phyloP scores from a whole-genome alignment of 1,140 invertebrate genomes.

The Bicyclus anynana region DNA sequence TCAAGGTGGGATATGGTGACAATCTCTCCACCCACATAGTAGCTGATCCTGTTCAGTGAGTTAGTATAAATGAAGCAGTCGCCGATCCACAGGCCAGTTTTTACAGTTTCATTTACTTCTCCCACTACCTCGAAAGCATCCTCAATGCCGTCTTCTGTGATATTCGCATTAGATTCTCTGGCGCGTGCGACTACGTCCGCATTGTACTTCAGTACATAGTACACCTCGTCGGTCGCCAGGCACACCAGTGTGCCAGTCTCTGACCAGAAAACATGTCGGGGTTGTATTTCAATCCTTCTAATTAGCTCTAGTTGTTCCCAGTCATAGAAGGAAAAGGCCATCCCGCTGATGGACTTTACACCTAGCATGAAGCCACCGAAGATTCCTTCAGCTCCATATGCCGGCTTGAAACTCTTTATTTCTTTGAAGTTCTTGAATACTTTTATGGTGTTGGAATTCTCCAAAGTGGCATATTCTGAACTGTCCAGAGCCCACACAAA shows the following conservation, averaged over 20 bases:
- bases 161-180: constrained; percentile 83
- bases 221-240: constrained; percentile 96
- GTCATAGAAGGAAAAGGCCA: constrained; percentile 97
- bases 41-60: constrained; percentile 97
- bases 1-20: constrained; percentile 99
- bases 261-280: constrained; percentile 97
- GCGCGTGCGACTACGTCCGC: constrained; percentile 85
- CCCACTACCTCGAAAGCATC: constrained; percentile 96
- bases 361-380: constrained; percentile 97
- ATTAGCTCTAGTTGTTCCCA: constrained; percentile 97
- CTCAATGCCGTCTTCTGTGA: constrained; percentile 97
- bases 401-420: constrained; percentile 95
- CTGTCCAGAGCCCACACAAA: constrained; percentile 99
- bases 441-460: constrained; percentile 93
- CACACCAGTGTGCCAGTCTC: constrained; percentile 97
- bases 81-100: constrained; percentile 98
- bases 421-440: constrained; percentile 99
- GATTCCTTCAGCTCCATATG: constrained; percentile 97
- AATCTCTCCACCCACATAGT: constrained; percentile 99
- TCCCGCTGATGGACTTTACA: constrained; percentile 94
- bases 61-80: constrained; percentile 99
- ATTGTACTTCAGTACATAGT: constrained; percentile 96
- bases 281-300: constrained; percentile 95
- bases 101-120: constrained; percentile 95
- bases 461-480: constrained; percentile 95